Percentiles rank a stretch among this genome's conserved stretches.
Conservation (phyloP, 2,797 vertebrate species). For the Thunnus albacares region DNA sequence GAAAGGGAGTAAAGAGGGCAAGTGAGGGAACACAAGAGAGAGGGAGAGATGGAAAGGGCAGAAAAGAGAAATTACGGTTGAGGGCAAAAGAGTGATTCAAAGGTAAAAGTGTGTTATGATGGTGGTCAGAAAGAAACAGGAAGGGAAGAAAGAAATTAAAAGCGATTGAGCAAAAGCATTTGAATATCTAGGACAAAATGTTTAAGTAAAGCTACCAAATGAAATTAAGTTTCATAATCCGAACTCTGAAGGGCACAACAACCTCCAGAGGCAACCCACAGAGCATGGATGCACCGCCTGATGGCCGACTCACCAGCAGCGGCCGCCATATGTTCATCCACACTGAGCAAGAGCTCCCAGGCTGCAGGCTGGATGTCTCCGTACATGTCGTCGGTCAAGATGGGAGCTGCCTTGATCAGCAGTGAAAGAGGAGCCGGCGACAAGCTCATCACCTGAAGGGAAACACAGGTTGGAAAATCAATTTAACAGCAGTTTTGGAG, state of each 20-base stretch:
- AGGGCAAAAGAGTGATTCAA: conserved; percentile 1
- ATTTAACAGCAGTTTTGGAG: too few species aligned
- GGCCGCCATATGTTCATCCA: conserved; percentile 98
- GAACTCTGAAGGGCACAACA: background rate
- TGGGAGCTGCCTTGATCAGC: conserved; percentile 96
- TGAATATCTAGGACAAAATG: too few species aligned
- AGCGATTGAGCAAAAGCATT: background rate
- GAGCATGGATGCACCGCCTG: background rate
- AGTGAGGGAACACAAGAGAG: background rate
- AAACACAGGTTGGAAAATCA: background rate
- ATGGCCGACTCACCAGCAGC: conserved; percentile 89
- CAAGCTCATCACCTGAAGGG: conserved; percentile 95
- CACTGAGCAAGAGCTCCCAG: conserved; percentile 96
- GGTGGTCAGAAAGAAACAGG: background rate
- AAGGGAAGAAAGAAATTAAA: background rate
- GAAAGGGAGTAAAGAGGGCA: background rate
- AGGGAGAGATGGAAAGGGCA: background rate
- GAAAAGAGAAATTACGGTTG: background rate
- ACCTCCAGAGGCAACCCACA: background rate
- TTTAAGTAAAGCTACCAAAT: background rate
- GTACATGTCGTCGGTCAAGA: conserved; percentile 98
- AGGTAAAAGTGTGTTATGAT: background rate
- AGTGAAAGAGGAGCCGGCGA: conserved; percentile 96
- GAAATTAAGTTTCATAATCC: background rate
- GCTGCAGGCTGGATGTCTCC: conserved; percentile 97